Base-by-base conservation (phyloP, 2,113 vertebrate species). In the Rhinogobius similis region DNA sequence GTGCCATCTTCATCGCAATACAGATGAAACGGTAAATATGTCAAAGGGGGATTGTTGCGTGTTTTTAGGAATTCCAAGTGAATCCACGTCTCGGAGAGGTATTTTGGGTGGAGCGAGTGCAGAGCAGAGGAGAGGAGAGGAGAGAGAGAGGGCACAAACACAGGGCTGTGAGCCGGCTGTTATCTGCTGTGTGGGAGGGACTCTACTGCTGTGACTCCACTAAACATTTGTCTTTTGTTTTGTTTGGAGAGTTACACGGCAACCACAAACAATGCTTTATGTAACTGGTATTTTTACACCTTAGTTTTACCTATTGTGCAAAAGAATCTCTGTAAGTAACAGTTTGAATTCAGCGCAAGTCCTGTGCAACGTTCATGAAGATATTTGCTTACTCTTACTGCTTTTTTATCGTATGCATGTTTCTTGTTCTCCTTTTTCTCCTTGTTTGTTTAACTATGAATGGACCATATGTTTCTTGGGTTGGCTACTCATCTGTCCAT, bases 171-270 rank as follows among this genome's bases (percentile, higher is more conserved):
- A 62, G 36, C 20, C 36, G 8, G 59, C 59, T 38, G 59, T 62
- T 32, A 32, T n/a, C n/a, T 39, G 59, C 59, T 38, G 59, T 62
- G 59, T 62, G 59, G 59, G 59, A 62, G 59, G 59, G 59, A 39
- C 29, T 21, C 32, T 62, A n/a, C 59, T 11, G 59, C 36, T 38
- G 59, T 39, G n/a, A 20, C 36, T 7, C 29, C 8, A 38, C 36
- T 4, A n/a, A 38, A 38, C 36, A 32, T 61, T 32, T 18, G 12
- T 18, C 23, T 55, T 55, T 55, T 18, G 14, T 16, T 62, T 29
- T 58, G 27, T 58, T 58, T 32, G 32, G 26, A 5, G 16, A 18
- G 55, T 58, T 58, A 58, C 55, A 29, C 55, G 8, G 24, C 55
- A 4, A 29, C 55, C 55, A 58, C 18, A 29, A 58, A 26, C 7